phyloP scores from a whole-genome alignment of 2,113 vertebrate genomes.

The Phrynosoma platyrhinos region DNA sequence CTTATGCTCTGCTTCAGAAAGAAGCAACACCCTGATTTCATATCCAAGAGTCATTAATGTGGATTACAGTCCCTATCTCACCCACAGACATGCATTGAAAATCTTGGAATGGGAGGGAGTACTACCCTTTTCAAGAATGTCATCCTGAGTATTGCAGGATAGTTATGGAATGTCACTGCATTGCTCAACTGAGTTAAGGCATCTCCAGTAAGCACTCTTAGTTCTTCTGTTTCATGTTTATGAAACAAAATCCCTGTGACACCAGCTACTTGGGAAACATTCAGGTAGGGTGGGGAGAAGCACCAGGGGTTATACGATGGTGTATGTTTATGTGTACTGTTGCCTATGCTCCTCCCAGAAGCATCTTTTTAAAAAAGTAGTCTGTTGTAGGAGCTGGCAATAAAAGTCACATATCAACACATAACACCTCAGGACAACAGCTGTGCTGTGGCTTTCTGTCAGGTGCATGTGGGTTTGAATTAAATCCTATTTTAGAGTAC shows the following conservation, averaged over 20 bases:
- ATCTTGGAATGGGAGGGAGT: background rate
- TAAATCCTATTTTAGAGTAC: background rate
- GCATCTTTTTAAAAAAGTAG: background rate
- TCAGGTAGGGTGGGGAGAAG: background rate
- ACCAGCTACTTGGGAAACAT: background rate
- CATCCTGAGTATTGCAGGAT: background rate
- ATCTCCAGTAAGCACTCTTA: background rate
- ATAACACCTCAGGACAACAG: too few relatives aligned
- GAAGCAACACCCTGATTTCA: background rate
- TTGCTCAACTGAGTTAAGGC: background rate
- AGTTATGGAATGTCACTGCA: background rate
- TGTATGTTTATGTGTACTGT: background rate
- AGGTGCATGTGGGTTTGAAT: background rate
- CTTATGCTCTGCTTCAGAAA: background rate
- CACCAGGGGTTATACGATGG: background rate
- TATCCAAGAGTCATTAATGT: background rate
- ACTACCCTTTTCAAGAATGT: background rate
- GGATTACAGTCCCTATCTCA: background rate
- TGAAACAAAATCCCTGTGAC: background rate
- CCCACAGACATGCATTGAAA: background rate
- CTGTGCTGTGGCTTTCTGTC: background rate
- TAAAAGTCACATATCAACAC: conserved; percentile 4
- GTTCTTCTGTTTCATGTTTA: background rate
- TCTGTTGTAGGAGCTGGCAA: conserved; percentile 54
- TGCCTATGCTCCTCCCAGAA: conserved; percentile 46